A percentile compares a stretch with the other conserved stretches of the same genome.
phyloP scores from a whole-genome alignment of 2,888 invertebrate species.

The Sycophila texana region DNA sequence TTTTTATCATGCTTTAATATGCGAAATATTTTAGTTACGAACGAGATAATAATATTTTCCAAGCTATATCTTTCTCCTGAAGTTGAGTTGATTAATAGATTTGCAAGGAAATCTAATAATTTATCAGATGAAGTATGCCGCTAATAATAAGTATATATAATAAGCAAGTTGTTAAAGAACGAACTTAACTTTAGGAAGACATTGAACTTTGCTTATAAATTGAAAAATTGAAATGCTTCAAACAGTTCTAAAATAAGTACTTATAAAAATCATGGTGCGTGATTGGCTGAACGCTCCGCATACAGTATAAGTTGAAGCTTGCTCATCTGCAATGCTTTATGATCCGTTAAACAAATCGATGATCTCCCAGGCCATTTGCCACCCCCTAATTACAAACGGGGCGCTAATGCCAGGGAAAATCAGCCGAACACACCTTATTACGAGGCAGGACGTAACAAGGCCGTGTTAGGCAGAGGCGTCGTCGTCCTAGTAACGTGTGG shows the following conservation, averaged over 20 bases:
- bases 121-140: too few species aligned
- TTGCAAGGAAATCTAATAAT: too few species aligned
- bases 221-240: too few species aligned
- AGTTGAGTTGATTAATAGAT: too few species aligned
- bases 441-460: not conserved
- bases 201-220: too few species aligned
- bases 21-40: not conserved
- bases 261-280: too few species aligned
- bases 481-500: slow-evolving; percentile 68
- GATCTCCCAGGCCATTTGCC: not conserved
- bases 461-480: slow-evolving; percentile 13
- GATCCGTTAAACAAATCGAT: slow-evolving; percentile 40
- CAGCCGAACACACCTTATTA: slow-evolving; percentile 15
- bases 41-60: slow-evolving; percentile 10
- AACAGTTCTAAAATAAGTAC: too few species aligned
- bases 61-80: not conserved
- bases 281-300: too few species aligned
- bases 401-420: slow-evolving; percentile 32
- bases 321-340: slow-evolving; percentile 7
- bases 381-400: slow-evolving; percentile 17
- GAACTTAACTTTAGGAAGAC: too few species aligned
- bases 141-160: too few species aligned
- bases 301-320: too few species aligned
- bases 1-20: slow-evolving; percentile 5
- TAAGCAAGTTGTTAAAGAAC: too few species aligned